Percentiles rank a stretch among this genome's conserved stretches.
phyloP scores from a whole-genome alignment of 2,113 vertebrate species.

The Oxyura jamaicensis region DNA sequence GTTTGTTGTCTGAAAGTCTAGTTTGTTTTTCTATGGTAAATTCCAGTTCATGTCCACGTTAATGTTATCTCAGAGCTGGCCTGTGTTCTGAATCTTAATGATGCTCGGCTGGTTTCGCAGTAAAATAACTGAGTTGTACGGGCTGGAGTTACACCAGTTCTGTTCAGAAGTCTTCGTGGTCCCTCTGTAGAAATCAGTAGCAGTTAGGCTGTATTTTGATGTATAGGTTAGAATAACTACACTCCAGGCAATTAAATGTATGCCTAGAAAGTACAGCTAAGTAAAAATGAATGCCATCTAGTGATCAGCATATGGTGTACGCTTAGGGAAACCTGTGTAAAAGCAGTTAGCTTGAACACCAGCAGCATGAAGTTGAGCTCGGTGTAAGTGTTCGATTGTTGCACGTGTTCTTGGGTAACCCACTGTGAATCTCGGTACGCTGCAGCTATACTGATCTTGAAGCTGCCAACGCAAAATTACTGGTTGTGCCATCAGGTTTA shows the following conservation, averaged over 20 bases:
- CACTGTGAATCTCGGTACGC: background rate
- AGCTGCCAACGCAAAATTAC: background rate
- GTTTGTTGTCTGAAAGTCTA: background rate
- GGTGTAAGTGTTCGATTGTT: background rate
- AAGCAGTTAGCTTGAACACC: background rate
- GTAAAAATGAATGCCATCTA: background rate
- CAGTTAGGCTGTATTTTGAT: background rate
- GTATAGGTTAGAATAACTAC: background rate
- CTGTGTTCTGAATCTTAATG: background rate
- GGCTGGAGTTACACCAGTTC: background rate
- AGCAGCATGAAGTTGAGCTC: background rate
- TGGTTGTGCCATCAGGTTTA: background rate
- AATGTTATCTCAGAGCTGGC: background rate
- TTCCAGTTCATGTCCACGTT: background rate
- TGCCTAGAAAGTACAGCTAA: background rate
- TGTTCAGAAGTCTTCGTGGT: accelerated
- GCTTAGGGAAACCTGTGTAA: background rate
- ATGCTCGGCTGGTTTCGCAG: background rate
- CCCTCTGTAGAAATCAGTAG: background rate
- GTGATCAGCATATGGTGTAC: background rate
- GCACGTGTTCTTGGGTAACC: background rate
- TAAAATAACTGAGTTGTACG: background rate
- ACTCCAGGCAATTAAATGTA: background rate
- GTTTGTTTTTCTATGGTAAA: background rate
- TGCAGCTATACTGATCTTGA: background rate